Evolutionary conservation across 2,888 invertebrate species (phyloP).

Genomic region (Atethmia centrago): DNA sequence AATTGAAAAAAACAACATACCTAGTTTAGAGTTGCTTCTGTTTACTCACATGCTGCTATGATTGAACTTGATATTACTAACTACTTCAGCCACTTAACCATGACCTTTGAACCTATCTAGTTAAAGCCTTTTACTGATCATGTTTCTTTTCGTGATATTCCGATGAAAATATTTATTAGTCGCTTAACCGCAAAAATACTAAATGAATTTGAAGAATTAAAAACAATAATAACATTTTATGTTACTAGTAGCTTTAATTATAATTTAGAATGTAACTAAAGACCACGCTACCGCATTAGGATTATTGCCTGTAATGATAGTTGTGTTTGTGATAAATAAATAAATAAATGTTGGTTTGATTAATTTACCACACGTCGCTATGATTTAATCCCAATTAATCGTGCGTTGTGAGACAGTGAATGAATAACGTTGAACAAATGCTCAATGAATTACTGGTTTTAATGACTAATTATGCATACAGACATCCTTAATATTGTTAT

Average conservation of each 20-base stretch:
- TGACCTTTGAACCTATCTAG: slow-evolving; percentile 27
- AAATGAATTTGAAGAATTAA: slow-evolving; percentile 3
- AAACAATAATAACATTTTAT: slow-evolving; percentile 17
- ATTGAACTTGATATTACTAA: slow-evolving; percentile 50
- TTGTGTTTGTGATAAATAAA: no score
- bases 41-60: slow-evolving; percentile 31
- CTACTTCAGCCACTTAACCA: slow-evolving; percentile 41
- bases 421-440: slow-evolving; percentile 46
- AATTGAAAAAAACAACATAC: slow-evolving; percentile 52
- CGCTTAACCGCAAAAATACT: slow-evolving; percentile 13
- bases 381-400: slow-evolving; percentile 50
- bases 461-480: slow-evolving; percentile 47
- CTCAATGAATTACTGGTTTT: slow-evolving; percentile 42
- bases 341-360: slow-evolving; percentile 33
- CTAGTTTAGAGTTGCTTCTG: slow-evolving; percentile 33
- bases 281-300: no score
- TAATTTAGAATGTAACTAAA: no score
- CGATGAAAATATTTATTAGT: slow-evolving; percentile 5
- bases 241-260: no score
- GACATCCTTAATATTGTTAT: slow-evolving; percentile 37
- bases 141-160: slow-evolving; percentile 1
- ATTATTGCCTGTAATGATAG: no score
- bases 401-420: slow-evolving; percentile 32
- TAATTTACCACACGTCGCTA: slow-evolving; percentile 36
- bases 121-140: slow-evolving; percentile 5